Base-by-base conservation (phyloP, 2,888 invertebrate genomes). In the Apodemia hepburni region DNA sequence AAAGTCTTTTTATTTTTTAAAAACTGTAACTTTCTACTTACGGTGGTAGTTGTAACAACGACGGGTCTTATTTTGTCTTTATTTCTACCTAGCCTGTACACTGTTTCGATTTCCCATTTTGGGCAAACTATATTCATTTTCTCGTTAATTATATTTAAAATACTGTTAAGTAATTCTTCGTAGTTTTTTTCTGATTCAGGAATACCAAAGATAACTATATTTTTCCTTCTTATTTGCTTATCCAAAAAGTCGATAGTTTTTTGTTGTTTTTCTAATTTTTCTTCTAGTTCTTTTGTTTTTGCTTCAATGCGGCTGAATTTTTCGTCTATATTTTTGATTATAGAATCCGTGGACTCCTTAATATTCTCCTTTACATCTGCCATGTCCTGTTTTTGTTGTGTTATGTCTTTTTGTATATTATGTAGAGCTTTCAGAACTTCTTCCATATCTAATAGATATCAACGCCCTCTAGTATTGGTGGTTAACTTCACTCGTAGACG, bases 281-380 rank as follows among this genome's bases (percentile, higher is more conserved):
- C 47, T 47, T 47, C 17, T 2, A 47, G 47, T 35, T 35, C 9
- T 35, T 35, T 47, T 47, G 65, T 70, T 69, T 67, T 68, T 18
- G 54, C 33, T 51, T 69, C 68, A 3, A 71, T 59, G 0, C n/a
- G 15, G 1, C 58, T 15, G 22, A 70, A 70, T 66, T 70, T 71
- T 62, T 66, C 68, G 45, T 70, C 64, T 9, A 70, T 68, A 33
- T 70, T 70, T 6, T 64, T 69, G 58, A 68, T 71, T 57, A 71
- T 69, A 0, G 68, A 58, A 9, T 66, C 49, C 11, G 9, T 35
- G 11, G 35, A 35, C 11, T 35, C 35, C 11, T 11, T 35, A 35
- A 35, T 35, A 35, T 35, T 11, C 11, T 65, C 60, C 49, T 70
- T 69, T 67, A 70, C 70, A 8, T 70, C 61, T 58, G 62, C 66